Conservation (phyloP, 1,140 invertebrate genomes). For the Halesus radiatus region DNA sequence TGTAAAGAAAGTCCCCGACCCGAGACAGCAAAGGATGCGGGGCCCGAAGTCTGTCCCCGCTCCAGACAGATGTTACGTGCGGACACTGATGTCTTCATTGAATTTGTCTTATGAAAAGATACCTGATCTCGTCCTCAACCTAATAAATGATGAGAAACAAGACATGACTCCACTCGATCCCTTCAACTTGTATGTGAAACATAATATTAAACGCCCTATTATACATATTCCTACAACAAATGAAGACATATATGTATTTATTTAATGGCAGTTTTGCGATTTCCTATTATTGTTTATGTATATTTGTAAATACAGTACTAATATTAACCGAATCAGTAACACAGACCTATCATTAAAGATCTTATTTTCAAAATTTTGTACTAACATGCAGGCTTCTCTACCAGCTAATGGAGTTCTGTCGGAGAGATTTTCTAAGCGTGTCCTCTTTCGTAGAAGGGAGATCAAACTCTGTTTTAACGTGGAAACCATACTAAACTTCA, state of each 20-base stretch:
- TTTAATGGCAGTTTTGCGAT: constrained; percentile 16
- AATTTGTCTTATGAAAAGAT: background rate
- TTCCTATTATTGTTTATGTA: constrained; percentile 24
- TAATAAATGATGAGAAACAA: background rate
- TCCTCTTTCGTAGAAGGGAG: no score
- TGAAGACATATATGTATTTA: background rate
- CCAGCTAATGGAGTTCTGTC: constrained; percentile 3
- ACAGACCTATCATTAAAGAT: constrained; percentile 26
- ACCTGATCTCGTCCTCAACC: background rate
- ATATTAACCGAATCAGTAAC: constrained; percentile 4
- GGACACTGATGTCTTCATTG: background rate
- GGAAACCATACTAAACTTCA: no score
- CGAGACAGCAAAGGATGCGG: no score
- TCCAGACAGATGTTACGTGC: no score
- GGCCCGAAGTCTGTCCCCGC: no score
- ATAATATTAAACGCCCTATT: background rate
- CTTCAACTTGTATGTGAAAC: no score
- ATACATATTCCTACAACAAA: background rate
- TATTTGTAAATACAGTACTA: constrained; percentile 7
- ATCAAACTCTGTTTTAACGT: no score
- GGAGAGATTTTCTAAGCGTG: background rate
- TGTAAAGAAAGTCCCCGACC: background rate
- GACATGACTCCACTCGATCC: background rate
- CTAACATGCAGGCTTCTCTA: constrained; percentile 33
- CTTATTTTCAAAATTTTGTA: constrained; percentile 35